Evolutionary conservation across 92 coral and sea anemone genomes (phyloP).

Genomic region (Montipora capitata): DNA sequence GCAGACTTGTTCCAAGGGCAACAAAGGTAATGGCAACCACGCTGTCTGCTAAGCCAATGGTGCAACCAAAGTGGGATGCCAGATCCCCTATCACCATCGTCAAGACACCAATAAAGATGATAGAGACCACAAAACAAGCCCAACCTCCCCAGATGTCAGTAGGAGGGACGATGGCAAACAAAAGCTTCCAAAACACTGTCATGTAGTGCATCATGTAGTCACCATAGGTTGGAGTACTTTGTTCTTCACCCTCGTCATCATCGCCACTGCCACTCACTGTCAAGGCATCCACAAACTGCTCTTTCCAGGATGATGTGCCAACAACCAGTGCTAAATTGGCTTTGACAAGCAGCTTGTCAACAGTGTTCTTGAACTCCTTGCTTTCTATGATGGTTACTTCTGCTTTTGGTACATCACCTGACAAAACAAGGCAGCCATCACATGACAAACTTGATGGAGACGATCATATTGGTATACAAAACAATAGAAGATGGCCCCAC

Average conservation of each 20-base stretch:
- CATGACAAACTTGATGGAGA: background rate
- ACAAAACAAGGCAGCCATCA: background rate
- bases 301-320: slow-evolving; percentile 98
- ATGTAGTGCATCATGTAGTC: slow-evolving; percentile 99
- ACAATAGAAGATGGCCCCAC: no score
- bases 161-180: slow-evolving; percentile 97
- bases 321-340: slow-evolving; percentile 97
- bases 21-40: slow-evolving; percentile 99
- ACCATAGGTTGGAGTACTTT: slow-evolving; percentile 88
- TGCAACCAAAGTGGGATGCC: slow-evolving; percentile 99
- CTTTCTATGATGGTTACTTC: slow-evolving; percentile 92
- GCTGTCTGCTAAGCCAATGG: slow-evolving; percentile 95
- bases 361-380: slow-evolving; percentile 99
- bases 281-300: slow-evolving; percentile 97
- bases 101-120: slow-evolving; percentile 91
- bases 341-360: slow-evolving; percentile 94
- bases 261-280: slow-evolving; percentile 96
- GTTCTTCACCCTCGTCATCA: slow-evolving; percentile 85
- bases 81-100: slow-evolving; percentile 96
- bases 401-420: slow-evolving; percentile 82
- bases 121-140: slow-evolving; percentile 94
- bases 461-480: no score
- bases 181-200: slow-evolving; percentile 97
- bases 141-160: slow-evolving; percentile 99
- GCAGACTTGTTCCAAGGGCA: slow-evolving; percentile 99